Evolutionary conservation across 2,888 invertebrate genomes (phyloP).

Genomic region (Cynaeus angustus): DNA sequence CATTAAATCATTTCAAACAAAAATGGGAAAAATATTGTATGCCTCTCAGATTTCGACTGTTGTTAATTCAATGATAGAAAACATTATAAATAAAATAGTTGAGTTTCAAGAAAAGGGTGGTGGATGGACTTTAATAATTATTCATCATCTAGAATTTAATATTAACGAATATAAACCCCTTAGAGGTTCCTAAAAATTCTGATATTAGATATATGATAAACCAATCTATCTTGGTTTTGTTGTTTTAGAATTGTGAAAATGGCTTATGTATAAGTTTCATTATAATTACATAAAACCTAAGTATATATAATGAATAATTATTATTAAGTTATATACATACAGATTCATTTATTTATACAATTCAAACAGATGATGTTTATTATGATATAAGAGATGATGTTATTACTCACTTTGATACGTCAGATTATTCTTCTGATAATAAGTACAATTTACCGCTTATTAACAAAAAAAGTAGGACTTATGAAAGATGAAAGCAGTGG

Average conservation of each 20-base stretch:
- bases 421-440: not conserved
- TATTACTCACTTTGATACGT: not conserved
- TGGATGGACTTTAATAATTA: conserved; percentile 55
- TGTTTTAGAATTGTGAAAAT: conserved; percentile 1
- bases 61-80: conserved; percentile 16
- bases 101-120: conserved; percentile 58
- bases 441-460: not conserved
- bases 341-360: conserved; percentile 29
- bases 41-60: not conserved
- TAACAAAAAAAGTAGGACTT: conserved; percentile 19
- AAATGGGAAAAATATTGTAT: conserved; percentile 9
- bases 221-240: conserved; percentile 14
- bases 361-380: conserved; percentile 27
- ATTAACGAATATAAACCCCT: conserved; percentile 54
- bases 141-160: conserved; percentile 50
- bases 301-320: not conserved
- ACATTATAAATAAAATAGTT: conserved; percentile 50
- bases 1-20: conserved; percentile 26
- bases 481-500: conserved; percentile 41
- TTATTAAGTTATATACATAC: conserved; percentile 2
- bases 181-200: conserved; percentile 50
- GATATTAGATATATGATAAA: conserved; percentile 56
- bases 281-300: conserved; percentile 3
- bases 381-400: conserved; percentile 15
- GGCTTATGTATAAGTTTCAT: conserved; percentile 3